Evolutionary conservation across 53 echinoderm and acorn worm species (phyloP), one percentile per base, ranked within the genome.

Genomic region (Paracentrotus lividus): DNA sequence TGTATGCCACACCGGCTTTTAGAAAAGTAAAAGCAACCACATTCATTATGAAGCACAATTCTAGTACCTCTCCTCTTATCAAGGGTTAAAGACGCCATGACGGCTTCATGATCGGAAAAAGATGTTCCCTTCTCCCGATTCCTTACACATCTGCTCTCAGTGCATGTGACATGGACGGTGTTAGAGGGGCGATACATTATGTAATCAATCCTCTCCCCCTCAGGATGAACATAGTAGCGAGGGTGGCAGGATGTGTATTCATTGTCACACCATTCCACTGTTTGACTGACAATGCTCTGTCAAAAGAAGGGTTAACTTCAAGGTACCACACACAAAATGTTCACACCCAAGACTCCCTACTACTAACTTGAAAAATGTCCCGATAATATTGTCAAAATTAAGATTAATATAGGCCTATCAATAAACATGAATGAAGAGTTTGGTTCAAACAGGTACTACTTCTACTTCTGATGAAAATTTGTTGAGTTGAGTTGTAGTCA

Each of bases 181-280:
- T 21, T 55, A 47, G 55, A 86, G 55, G 64, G 45, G 65, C 65
- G 66, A 58, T 89, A 89, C 0, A 45, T 65, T 59, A 89, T 89
- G 89, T 89, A 89, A 89, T 89, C 89, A 1, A 89, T 61, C 89
- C 89, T 65, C 45, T 60, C 89, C 15, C 89, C 89, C 12, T 47
- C 43, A 7, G 54, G 32, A 0, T 8, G 49, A 36, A 21, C 29
- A 61, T 94, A 94, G 92, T 59, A 95, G 24, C 38, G 69, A 10
- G 94, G 54, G 34, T 95, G 54, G 2, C 8, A 47, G 29, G 24
- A 23, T 0, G 96, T 94, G 96, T 93, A 96, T 65, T 34, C 21
- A 32, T 96, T 96, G 32, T 59, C 93, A 4, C 86, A 86, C 86
- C 86, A 55, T 12, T 86, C 86, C 53, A 86, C 86, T 24, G 86